These are phyloP conservation scores for Micrastur ruficollis DNA, from an alignment of 2,797 vertebrate species.

Conservation along the genomic window DNA sequence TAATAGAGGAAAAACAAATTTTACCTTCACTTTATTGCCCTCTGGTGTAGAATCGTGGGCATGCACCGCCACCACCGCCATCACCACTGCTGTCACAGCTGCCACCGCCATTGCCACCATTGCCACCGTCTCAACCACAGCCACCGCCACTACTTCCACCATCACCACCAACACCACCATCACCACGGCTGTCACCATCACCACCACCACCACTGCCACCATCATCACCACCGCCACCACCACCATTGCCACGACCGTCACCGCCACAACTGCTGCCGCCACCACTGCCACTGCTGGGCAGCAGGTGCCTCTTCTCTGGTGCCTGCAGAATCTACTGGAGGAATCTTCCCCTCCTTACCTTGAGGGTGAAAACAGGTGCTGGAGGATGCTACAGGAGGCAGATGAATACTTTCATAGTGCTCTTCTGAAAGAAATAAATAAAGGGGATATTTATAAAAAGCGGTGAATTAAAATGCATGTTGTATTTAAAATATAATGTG, in stretches of 20 bases:
- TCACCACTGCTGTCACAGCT: fast-evolving
- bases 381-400: background rate
- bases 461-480: fast-evolving
- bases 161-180: fast-evolving
- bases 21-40: constrained; percentile 50
- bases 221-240: fast-evolving
- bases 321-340: background rate
- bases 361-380: fast-evolving
- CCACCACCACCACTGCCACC: background rate
- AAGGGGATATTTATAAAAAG: fast-evolving
- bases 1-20: background rate
- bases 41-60: background rate
- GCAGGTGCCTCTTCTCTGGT: fast-evolving
- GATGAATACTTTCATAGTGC: fast-evolving
- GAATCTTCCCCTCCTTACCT: background rate
- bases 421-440: background rate
- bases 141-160: no score
- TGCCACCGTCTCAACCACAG: no score
- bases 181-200: background rate
- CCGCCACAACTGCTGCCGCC: no score
- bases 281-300: fast-evolving
- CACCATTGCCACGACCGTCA: fast-evolving
- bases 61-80: background rate
- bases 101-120: fast-evolving
- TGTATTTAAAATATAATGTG: fast-evolving